These are phyloP conservation scores for Catagonus wagneri DNA, from an alignment of 2,113 vertebrate genomes.

Conservation along the genomic window DNA sequence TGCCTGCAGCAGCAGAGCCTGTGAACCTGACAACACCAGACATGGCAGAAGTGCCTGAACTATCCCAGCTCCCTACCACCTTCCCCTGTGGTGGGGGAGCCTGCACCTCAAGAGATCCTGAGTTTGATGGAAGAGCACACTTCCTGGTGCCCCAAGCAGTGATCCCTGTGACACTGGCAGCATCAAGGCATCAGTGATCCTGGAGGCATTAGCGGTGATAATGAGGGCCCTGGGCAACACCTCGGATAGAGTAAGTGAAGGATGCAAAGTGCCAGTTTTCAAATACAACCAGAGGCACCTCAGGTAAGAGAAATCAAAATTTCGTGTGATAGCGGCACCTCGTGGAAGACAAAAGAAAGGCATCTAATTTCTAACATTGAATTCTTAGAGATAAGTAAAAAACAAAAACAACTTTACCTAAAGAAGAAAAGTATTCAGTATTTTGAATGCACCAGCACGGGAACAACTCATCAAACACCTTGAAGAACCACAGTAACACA, in stretches of 20 bases:
- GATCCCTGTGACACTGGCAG: background rate
- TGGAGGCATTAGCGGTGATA: background rate
- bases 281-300: background rate
- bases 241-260: background rate
- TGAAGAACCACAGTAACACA: background rate
- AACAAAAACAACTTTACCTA: background rate
- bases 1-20: background rate
- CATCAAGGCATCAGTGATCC: background rate
- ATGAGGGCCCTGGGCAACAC: background rate
- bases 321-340: background rate
- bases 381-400: background rate
- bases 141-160: background rate
- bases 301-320: background rate
- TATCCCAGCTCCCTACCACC: background rate
- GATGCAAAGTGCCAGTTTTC: background rate
- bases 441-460: background rate
- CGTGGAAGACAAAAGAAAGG: background rate
- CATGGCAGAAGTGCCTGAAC: background rate
- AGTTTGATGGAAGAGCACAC: background rate
- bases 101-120: background rate
- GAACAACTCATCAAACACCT: background rate
- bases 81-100: background rate
- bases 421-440: background rate
- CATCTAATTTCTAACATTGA: background rate
- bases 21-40: background rate